Conservation (phyloP, 2,113 vertebrate genomes). For the Sylvilagus bachmani region DNA sequence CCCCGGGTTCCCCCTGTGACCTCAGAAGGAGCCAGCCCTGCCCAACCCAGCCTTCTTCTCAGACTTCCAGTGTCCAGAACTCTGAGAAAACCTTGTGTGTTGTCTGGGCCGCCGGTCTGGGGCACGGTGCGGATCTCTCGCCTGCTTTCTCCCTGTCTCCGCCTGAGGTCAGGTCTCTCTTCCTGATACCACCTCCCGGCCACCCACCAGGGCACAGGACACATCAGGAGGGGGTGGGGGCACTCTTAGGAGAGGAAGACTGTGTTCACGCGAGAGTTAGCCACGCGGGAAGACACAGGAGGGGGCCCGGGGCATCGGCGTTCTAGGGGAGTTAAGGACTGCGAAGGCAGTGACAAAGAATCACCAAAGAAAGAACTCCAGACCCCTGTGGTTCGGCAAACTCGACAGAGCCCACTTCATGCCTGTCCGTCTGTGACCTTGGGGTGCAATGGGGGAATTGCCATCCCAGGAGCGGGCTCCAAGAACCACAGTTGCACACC, state of each 20-base stretch:
- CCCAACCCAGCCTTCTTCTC: too few species aligned
- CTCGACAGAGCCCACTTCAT: accelerated
- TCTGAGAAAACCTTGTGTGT: accelerated
- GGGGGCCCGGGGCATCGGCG: not conserved
- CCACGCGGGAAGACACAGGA: not conserved
- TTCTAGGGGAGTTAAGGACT: not conserved
- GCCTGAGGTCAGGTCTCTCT: not conserved
- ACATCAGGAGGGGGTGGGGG: too few species aligned
- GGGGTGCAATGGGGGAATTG: accelerated
- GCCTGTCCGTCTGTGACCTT: not conserved
- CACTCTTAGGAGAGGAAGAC: not conserved
- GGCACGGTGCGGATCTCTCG: not conserved
- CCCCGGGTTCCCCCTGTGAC: accelerated
- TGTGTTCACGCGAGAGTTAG: too few species aligned
- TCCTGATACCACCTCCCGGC: not conserved
- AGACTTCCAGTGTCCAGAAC: not conserved
- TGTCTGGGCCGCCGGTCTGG: accelerated
- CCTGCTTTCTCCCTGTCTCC: too few species aligned
- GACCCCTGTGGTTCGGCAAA: accelerated
- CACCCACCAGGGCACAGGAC: not conserved
- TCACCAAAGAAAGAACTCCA: not conserved
- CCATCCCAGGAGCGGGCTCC: not conserved
- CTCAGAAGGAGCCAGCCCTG: not conserved
- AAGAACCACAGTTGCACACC: not conserved
- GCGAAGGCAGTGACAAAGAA: not conserved